Conservation (phyloP, 2,113 vertebrate genomes). For the Menidia beryllina region DNA sequence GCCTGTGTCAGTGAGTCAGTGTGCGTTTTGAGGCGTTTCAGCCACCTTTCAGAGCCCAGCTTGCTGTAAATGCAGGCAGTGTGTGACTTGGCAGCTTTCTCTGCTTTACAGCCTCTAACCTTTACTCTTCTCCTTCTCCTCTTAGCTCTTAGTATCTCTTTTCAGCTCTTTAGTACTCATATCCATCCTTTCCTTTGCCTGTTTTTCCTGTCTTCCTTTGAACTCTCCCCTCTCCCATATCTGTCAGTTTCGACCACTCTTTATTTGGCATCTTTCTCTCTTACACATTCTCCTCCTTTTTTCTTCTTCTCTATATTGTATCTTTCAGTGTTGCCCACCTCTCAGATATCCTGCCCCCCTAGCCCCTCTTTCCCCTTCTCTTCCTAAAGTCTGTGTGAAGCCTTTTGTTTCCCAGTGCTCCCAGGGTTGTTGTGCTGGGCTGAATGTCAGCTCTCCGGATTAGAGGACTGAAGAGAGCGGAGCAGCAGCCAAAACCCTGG, state of each 20-base stretch:
- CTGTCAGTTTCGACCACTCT: slow-evolving; percentile 18
- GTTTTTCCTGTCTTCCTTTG: slow-evolving; percentile 6
- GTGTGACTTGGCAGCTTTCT: slow-evolving; percentile 69
- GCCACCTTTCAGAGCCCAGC: slow-evolving; percentile 64
- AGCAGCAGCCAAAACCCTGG: slow-evolving; percentile 76
- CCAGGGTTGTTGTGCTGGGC: slow-evolving; percentile 79
- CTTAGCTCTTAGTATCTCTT: slow-evolving; percentile 28
- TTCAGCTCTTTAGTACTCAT: slow-evolving; percentile 26
- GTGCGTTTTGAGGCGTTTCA: slow-evolving; percentile 58
- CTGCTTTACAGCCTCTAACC: slow-evolving; percentile 69
- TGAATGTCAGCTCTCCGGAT: slow-evolving; percentile 80
- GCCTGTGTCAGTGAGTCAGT: slow-evolving; percentile 43
- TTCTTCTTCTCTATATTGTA: slow-evolving; percentile 51
- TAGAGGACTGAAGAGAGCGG: slow-evolving; percentile 75
- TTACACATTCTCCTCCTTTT: slow-evolving; percentile 26
- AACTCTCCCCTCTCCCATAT: slow-evolving; percentile 10
- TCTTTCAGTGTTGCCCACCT: slow-evolving; percentile 61
- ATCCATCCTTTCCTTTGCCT: slow-evolving; percentile 15
- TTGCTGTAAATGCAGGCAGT: slow-evolving; percentile 71
- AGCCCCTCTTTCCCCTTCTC: slow-evolving; percentile 28
- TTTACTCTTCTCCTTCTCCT: slow-evolving; percentile 57
- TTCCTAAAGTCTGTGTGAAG: slow-evolving; percentile 78
- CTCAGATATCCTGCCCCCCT: slow-evolving; percentile 52
- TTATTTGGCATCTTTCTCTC: slow-evolving; percentile 40
- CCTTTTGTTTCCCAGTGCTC: slow-evolving; percentile 78